phyloP scores from a whole-genome alignment of 2,888 invertebrate genomes.

The Pimpla rufipes region DNA sequence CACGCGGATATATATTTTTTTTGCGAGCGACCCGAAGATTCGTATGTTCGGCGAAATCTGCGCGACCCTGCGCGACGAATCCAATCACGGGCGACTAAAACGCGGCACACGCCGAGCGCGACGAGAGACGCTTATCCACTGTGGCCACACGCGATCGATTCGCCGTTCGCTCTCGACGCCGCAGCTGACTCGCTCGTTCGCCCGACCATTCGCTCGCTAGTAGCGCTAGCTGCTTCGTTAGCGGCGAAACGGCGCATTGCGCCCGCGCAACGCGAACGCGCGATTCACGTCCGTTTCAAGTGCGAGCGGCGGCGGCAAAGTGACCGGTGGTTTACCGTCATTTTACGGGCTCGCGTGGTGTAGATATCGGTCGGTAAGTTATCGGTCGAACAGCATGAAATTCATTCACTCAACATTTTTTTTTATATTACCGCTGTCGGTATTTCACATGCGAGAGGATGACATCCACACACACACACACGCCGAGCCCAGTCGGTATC shows the following conservation, averaged over 20 bases:
- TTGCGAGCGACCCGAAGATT: background rate
- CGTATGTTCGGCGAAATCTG: too few relatives aligned
- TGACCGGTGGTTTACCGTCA: too few relatives aligned
- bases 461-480: too few relatives aligned
- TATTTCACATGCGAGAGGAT: too few relatives aligned
- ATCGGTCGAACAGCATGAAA: background rate
- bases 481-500: too few relatives aligned
- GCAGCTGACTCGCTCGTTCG: constrained; percentile 69
- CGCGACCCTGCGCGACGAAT: background rate
- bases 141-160: constrained; percentile 78
- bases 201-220: constrained; percentile 72
- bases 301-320: too few relatives aligned
- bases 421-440: too few relatives aligned
- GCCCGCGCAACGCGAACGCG: background rate
- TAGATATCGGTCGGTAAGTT: too few relatives aligned
- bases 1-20: background rate
- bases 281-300: too few relatives aligned
- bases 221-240: constrained; percentile 77
- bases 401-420: too few relatives aligned
- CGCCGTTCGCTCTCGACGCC: constrained; percentile 77
- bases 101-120: background rate
- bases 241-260: constrained; percentile 3
- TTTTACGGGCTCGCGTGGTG: too few relatives aligned
- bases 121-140: constrained; percentile 74
- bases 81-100: background rate